phyloP scores from a whole-genome alignment of 2,113 vertebrate species.

The Grus americana region DNA sequence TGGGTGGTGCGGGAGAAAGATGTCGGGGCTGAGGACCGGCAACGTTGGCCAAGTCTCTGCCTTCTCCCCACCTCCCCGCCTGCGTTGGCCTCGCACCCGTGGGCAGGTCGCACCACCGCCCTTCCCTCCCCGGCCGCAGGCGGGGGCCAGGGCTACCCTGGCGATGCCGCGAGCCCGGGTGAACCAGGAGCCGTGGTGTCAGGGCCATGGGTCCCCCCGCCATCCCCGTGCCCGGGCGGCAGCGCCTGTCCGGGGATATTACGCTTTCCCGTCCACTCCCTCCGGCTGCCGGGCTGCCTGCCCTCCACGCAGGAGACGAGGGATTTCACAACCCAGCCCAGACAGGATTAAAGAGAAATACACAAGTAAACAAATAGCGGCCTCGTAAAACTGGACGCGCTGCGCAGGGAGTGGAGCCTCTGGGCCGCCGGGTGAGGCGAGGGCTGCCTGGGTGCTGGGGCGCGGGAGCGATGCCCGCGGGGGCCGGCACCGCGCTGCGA shows the following conservation, averaged over 20 bases:
- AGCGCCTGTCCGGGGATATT: neutral
- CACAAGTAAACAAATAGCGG: slow-evolving; percentile 62
- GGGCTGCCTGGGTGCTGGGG: neutral
- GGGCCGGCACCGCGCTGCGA: neutral
- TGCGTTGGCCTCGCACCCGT: rapidly evolving
- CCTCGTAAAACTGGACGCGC: slow-evolving; percentile 30
- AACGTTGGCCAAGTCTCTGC: neutral
- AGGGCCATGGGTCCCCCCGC: neutral
- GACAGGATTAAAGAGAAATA: slow-evolving; percentile 63
- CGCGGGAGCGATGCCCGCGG: slow-evolving; percentile 3
- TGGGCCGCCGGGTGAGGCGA: neutral
- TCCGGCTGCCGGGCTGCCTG: slow-evolving; percentile 53
- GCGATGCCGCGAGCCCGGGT: neutral
- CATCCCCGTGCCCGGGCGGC: neutral
- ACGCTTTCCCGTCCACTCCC: slow-evolving; percentile 33
- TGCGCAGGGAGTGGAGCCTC: neutral
- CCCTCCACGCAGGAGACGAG: slow-evolving; percentile 59
- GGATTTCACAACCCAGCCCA: slow-evolving; percentile 71
- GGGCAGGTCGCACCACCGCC: neutral
- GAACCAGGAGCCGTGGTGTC: rapidly evolving
- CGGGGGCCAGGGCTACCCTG: neutral
- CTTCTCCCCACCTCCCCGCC: neutral
- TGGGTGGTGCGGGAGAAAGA: neutral
- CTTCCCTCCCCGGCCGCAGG: neutral
- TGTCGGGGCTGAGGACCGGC: neutral